Base-by-base conservation (phyloP, 2,113 vertebrate species). In the Myrmecophaga tridactyla region DNA sequence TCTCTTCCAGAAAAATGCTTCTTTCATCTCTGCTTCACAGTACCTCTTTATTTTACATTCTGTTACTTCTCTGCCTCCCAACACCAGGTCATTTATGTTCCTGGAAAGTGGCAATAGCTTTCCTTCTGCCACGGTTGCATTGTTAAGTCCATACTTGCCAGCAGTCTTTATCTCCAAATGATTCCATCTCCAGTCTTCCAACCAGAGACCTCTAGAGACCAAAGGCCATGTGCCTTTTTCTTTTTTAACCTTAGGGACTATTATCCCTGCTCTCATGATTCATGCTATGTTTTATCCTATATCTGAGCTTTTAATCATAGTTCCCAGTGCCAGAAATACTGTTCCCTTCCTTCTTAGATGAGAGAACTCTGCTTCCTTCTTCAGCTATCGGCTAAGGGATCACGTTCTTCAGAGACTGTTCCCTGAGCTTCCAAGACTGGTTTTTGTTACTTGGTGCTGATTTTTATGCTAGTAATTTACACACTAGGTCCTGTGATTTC, bases 361-460 rank as follows among this genome's bases (percentile, higher is more conserved):
- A 58, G 14, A 12, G 65, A 92, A 83, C 15, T 21, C 62, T 84
- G 12, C 6, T 81, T 92, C 8, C 46, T 58, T 86, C 20, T 20
- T 94, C 46, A 72, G 23, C n/a, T 69, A 31, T 12, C 36, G 41
- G 14, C 29, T 92, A 87, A 93, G 14, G 56, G 14, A 3, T 20
- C 12, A 36, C 7, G 56, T 34, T 58, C 36, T 58, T 81, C 34
- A 51, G n/a, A 85, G 12, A 69, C 15, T 0, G 67, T 88, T 93
- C 29, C 39, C 2, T 13, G 17, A 75, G 6, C n/a, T 70, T 89
- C 83, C 21, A 67, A 93, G 53, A 83, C 46, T n/a, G 13, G 13
- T 73, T 93, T 88, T n/a, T 39, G 20, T 75, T 51, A 93, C 60
- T 18, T 25, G 87, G 51, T 70, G 48, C 18, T 95, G 84, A 77